Conservation (phyloP, 2,888 invertebrate genomes). For the Macrosiphum euphorbiae region DNA sequence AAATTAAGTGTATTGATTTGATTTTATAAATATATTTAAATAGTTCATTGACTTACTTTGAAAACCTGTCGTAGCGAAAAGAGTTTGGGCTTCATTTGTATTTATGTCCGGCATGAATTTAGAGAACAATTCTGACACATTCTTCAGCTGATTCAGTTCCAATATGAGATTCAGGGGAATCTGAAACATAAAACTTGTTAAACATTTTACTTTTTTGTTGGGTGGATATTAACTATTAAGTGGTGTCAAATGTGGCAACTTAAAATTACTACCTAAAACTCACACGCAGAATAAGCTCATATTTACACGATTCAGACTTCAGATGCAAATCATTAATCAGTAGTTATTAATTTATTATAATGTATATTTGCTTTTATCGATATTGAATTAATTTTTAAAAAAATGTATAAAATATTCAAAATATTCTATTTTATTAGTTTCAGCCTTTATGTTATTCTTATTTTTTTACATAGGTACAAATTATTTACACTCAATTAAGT, state of each 20-base stretch:
- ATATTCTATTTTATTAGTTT: not conserved
- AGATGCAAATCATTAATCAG: not conserved
- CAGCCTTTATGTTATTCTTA: not conserved
- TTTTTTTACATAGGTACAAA: too few relatives aligned
- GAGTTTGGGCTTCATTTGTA: constrained; percentile 44
- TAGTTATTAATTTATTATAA: not conserved
- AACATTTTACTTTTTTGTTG: not conserved
- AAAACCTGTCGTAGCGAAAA: constrained; percentile 40
- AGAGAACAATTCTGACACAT: constrained; percentile 65
- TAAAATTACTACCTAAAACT: not conserved
- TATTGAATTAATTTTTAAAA: not conserved
- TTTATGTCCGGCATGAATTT: constrained; percentile 64
- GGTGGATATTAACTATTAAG: not conserved
- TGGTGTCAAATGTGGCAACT: not conserved
- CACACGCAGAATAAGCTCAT: not conserved
- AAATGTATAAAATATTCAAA: not conserved
- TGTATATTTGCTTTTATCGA: not conserved
- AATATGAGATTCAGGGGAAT: constrained; percentile 66
- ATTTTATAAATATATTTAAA: not conserved
- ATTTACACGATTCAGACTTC: not conserved
- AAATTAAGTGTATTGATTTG: not conserved
- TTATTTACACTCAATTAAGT: not conserved
- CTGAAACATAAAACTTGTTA: constrained; percentile 62
- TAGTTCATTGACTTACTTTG: constrained; percentile 50
- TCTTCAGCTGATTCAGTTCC: constrained; percentile 66